Conservation (phyloP, 2,113 vertebrate genomes). For the Corydoras maculifer region DNA sequence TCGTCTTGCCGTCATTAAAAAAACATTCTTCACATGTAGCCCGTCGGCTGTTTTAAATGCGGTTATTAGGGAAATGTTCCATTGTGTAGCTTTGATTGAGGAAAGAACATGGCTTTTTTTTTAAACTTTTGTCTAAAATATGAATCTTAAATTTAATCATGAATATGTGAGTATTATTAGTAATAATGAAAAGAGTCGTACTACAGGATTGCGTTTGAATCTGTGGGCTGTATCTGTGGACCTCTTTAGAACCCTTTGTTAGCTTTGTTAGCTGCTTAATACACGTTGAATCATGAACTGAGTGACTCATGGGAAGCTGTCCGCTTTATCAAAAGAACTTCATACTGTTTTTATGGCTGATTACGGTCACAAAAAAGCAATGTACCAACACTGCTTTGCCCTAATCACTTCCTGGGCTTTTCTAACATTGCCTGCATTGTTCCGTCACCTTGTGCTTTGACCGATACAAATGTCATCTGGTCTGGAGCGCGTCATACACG, state of each 20-base stretch:
- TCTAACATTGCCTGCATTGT: conserved; percentile 34
- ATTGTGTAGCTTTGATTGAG: no score
- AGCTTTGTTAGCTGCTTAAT: not conserved
- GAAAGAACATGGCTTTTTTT: no score
- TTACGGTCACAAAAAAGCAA: conserved; percentile 36
- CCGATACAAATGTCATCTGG: conserved; percentile 35
- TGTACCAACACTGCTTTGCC: conserved; percentile 45
- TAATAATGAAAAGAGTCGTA: no score
- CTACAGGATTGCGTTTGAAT: no score
- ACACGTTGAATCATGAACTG: conserved; percentile 23
- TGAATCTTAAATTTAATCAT: no score
- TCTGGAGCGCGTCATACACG: conserved; percentile 19
- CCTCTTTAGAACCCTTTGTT: not conserved
- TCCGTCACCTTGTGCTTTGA: conserved; percentile 28
- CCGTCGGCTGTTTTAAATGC: no score
- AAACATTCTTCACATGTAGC: no score
- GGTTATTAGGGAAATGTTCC: no score
- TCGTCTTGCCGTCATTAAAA: no score
- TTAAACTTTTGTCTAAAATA: no score
- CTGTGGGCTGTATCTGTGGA: no score
- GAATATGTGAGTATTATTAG: no score
- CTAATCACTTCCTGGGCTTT: conserved; percentile 48
- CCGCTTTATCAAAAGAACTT: conserved; percentile 10
- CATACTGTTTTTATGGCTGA: conserved; percentile 16
- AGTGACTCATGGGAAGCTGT: conserved; percentile 35